phyloP scores from a whole-genome alignment of 2,888 invertebrate genomes.

The Quadroppia sp. region DNA sequence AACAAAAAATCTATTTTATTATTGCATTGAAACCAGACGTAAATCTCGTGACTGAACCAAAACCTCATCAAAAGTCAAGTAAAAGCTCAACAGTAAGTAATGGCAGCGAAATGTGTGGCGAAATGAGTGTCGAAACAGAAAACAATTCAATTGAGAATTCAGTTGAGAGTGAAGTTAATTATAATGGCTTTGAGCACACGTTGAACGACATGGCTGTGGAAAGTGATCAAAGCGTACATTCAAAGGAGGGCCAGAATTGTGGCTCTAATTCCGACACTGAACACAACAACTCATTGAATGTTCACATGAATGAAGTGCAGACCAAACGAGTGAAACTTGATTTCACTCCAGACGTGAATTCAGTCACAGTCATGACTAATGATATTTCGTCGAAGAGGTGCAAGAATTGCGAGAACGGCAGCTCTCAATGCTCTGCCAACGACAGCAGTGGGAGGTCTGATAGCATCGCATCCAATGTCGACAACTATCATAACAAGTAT shows the following conservation, averaged over 20 bases:
- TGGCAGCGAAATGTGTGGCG: constrained; percentile 20
- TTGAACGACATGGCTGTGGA: constrained; percentile 15
- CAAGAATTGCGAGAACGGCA: neutral
- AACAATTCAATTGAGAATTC: constrained; percentile 5
- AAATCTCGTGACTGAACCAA: constrained; percentile 34
- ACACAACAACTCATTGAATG: neutral
- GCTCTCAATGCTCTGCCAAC: neutral
- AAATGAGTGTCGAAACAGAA: neutral
- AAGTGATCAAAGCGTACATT: neutral
- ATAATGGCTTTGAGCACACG: neutral
- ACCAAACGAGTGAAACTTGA: constrained; percentile 24
- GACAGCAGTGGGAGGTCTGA: constrained; percentile 7
- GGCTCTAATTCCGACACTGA: neutral
- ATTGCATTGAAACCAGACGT: constrained; percentile 8
- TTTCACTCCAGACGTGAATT: neutral
- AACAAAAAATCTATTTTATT: neutral
- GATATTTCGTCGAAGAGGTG: neutral
- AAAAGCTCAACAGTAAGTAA: constrained; percentile 33
- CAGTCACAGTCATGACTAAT: neutral
- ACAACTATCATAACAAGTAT: neutral
- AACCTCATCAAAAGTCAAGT: constrained; percentile 32
- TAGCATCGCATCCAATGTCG: neutral
- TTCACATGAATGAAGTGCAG: neutral
- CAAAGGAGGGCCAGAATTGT: neutral
- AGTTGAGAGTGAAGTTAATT: constrained; percentile 17